Percentiles rank a stretch among this genome's conserved stretches.
Evolutionary conservation across 2,888 invertebrate species (phyloP).

Genomic region (Drosophila borborema): DNA sequence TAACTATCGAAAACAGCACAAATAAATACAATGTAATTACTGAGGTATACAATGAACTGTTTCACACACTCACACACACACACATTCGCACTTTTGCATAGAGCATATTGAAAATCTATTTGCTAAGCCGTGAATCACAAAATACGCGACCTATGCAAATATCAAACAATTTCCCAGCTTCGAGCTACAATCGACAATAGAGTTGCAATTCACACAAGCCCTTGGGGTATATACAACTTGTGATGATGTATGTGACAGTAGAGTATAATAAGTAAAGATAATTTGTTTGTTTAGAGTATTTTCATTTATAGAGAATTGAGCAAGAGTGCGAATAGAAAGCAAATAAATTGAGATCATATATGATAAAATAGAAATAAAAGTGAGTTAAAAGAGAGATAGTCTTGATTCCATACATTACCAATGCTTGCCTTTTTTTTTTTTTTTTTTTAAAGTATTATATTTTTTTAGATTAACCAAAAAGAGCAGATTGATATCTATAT

Average conservation of each 20-base stretch:
- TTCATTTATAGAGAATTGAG: too few relatives aligned
- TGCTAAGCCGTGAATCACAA: slow-evolving; percentile 68
- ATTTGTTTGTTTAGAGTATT: background rate
- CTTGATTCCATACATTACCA: too few relatives aligned
- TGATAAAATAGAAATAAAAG: too few relatives aligned
- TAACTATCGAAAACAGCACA: slow-evolving; percentile 64
- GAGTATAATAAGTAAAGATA: background rate
- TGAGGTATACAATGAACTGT: slow-evolving; percentile 64
- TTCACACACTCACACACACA: slow-evolving; percentile 11
- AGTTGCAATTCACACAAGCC: background rate
- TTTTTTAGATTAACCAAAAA: too few relatives aligned
- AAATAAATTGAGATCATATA: too few relatives aligned
- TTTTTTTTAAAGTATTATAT: too few relatives aligned
- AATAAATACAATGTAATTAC: slow-evolving; percentile 77
- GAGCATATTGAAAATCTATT: slow-evolving; percentile 60
- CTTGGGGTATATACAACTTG: background rate
- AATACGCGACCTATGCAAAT: slow-evolving; percentile 73
- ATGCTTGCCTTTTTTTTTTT: too few relatives aligned
- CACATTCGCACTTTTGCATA: background rate
- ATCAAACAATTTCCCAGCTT: slow-evolving; percentile 45
- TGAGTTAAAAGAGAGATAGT: too few relatives aligned
- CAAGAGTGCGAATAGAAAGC: too few relatives aligned
- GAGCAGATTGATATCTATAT: too few relatives aligned
- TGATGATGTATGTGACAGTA: background rate
- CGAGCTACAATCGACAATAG: slow-evolving; percentile 27